Conservation (phyloP, 2,888 invertebrate species). For the Apamea epomidion region DNA sequence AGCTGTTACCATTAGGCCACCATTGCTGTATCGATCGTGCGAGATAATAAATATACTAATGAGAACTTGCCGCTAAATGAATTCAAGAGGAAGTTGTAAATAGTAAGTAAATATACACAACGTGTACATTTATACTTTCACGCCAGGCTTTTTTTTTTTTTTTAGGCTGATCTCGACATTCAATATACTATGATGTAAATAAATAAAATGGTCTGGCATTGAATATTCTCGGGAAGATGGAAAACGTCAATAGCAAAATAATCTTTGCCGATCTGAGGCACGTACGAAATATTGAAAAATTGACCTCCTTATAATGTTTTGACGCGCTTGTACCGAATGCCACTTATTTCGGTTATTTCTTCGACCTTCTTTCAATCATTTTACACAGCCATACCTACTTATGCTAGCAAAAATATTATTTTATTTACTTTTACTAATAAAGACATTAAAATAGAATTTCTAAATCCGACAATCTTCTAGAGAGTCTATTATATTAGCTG, state of each 20-base stretch:
- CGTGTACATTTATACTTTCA: constrained; percentile 42
- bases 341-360: constrained; percentile 9
- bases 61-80: constrained; percentile 35
- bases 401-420: not conserved
- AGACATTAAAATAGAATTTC: not conserved
- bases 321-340: constrained; percentile 11
- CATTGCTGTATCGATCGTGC: not conserved
- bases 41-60: constrained; percentile 38
- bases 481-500: constrained; percentile 38
- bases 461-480: not conserved
- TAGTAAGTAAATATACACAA: constrained; percentile 62
- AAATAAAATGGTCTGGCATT: constrained; percentile 59
- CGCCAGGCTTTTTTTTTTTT: no score
- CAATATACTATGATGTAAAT: constrained; percentile 60
- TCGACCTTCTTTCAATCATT: constrained; percentile 4
- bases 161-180: constrained; percentile 58
- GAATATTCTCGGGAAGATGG: constrained; percentile 49
- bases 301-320: constrained; percentile 50
- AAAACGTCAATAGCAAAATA: constrained; percentile 54
- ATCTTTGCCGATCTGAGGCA: constrained; percentile 54
- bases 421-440: not conserved
- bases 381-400: not conserved
- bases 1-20: no score
- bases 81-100: constrained; percentile 64
- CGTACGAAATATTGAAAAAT: constrained; percentile 54